phyloP scores from a whole-genome alignment of 2,113 vertebrate species.

The Ictalurus furcatus region DNA sequence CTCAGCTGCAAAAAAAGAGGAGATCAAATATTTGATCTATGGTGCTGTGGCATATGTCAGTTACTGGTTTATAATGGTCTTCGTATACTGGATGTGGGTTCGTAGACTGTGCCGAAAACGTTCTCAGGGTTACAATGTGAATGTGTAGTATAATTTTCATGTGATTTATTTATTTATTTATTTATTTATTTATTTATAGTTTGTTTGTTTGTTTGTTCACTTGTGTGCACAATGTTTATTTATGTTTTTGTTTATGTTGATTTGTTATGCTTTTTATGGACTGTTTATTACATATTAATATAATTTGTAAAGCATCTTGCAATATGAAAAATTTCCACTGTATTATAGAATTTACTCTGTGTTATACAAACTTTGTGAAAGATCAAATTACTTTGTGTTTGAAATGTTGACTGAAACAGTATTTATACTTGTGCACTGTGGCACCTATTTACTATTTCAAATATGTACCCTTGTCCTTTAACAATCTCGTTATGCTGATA shows the following conservation, averaged over 20 bases:
- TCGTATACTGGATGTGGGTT: conserved; percentile 80
- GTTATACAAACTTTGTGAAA: not conserved
- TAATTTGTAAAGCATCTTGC: not conserved
- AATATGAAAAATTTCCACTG: not conserved
- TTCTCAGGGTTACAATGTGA: conserved; percentile 66
- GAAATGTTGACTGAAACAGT: not conserved
- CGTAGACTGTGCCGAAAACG: conserved; percentile 72
- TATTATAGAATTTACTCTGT: not conserved
- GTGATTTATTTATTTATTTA: not conserved
- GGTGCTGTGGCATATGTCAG: conserved; percentile 71
- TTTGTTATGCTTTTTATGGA: not conserved
- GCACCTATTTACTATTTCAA: not conserved
- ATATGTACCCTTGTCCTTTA: not conserved
- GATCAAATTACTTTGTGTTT: not conserved
- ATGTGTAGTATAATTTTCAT: conserved; percentile 61
- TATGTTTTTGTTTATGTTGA: conserved; percentile 17
- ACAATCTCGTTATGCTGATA: not conserved
- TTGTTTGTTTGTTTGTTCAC: not conserved
- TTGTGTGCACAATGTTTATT: conserved; percentile 26
- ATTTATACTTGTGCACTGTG: not conserved
- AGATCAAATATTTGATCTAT: conserved; percentile 74
- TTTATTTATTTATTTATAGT: conserved; percentile 53
- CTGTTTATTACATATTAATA: not conserved
- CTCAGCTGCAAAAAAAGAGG: conserved; percentile 61
- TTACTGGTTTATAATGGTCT: conserved; percentile 82